Conservation (phyloP, 2,888 invertebrate species). For the Perizoma affinitatum region DNA sequence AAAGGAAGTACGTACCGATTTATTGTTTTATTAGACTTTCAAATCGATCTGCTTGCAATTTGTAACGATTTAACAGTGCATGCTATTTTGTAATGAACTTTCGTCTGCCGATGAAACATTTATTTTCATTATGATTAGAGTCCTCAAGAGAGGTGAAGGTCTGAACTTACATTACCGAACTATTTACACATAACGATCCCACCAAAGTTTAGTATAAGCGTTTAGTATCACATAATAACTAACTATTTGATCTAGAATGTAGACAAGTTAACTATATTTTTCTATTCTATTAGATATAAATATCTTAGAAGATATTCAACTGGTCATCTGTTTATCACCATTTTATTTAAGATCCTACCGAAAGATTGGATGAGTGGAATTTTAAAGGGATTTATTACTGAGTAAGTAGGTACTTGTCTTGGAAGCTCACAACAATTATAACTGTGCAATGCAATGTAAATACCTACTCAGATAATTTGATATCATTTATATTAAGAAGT, state of each 20-base stretch:
- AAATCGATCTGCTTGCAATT: conserved; percentile 15
- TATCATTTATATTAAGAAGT: not conserved
- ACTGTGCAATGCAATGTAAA: conserved; percentile 8
- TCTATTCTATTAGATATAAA: conserved; percentile 44
- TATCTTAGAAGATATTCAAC: conserved; percentile 3
- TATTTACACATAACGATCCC: conserved; percentile 77
- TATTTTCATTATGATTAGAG: conserved; percentile 25
- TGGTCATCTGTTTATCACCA: conserved; percentile 17
- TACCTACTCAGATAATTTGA: not conserved
- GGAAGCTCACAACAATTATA: not conserved
- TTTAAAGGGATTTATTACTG: not conserved
- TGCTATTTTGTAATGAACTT: conserved; percentile 9
- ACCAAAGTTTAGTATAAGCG: conserved; percentile 81
- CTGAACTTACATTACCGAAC: conserved; percentile 63
- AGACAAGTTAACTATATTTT: conserved; percentile 55
- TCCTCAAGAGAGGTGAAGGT: conserved; percentile 40
- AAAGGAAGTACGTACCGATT: not conserved
- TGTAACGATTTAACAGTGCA: conserved; percentile 13
- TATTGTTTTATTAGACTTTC: conserved; percentile 3
- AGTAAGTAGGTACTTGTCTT: not conserved
- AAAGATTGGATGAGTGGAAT: not conserved
- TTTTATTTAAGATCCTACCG: not conserved
- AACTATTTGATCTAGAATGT: conserved; percentile 51
- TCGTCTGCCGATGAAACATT: conserved; percentile 11
- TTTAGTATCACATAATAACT: conserved; percentile 65